These are phyloP conservation scores for Phalloptychus januarius DNA, from an alignment of 2,797 vertebrate species.

Conservation along the genomic window DNA sequence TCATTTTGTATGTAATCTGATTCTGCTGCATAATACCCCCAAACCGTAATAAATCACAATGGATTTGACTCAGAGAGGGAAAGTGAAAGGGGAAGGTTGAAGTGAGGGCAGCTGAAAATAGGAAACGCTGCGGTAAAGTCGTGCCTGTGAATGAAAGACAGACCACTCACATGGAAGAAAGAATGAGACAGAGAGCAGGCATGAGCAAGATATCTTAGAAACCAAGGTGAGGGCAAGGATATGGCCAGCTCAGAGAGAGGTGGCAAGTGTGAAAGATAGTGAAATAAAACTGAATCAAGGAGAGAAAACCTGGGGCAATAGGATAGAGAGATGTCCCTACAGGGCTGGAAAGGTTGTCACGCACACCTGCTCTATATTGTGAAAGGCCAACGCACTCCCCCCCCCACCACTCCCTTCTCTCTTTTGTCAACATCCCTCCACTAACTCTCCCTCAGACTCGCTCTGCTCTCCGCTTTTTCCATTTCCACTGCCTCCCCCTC, in stretches of 20 bases:
- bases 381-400: constrained; percentile 39
- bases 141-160: constrained; percentile 31
- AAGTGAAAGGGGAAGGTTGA: constrained; percentile 50
- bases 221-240: constrained; percentile 52
- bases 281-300: constrained; percentile 41
- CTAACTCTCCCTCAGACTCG: constrained; percentile 29
- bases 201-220: constrained; percentile 29
- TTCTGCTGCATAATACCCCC: constrained; percentile 69
- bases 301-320: constrained; percentile 46
- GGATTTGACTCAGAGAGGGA: constrained; percentile 55
- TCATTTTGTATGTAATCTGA: constrained; percentile 81
- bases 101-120: constrained; percentile 37
- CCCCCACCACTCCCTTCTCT: constrained; percentile 5
- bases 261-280: constrained; percentile 51
- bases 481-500: constrained; percentile 27
- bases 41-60: constrained; percentile 76
- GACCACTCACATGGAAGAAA: constrained; percentile 22
- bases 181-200: constrained; percentile 32
- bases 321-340: constrained; percentile 52
- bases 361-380: constrained; percentile 59
- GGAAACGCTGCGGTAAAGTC: constrained; percentile 46
- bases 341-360: constrained; percentile 65
- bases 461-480: constrained; percentile 21
- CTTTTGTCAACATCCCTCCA: constrained; percentile 50
- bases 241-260: constrained; percentile 42